phyloP scores from a whole-genome alignment of 2,797 vertebrate species.

The Ficedula albicollis region DNA sequence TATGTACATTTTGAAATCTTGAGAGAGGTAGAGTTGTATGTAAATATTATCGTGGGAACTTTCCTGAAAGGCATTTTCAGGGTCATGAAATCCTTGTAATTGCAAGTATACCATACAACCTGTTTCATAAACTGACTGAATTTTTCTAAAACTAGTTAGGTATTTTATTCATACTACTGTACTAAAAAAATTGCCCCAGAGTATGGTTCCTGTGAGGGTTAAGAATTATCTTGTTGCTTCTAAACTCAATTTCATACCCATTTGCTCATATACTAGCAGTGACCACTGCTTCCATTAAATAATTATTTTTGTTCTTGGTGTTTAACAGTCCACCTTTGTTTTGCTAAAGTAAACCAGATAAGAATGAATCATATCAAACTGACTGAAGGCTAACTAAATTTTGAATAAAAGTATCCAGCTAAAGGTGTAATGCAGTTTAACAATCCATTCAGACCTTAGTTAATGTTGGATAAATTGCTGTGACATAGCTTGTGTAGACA shows the following conservation, averaged over 20 bases:
- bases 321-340: not conserved
- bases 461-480: not conserved
- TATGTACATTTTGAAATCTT: not conserved
- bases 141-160: not conserved
- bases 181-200: not conserved
- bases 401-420: not conserved
- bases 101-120: not conserved
- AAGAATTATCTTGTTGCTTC: not conserved
- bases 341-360: conserved; percentile 14
- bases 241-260: not conserved
- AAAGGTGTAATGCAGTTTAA: not conserved
- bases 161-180: not conserved
- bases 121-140: not conserved
- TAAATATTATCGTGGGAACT: not conserved
- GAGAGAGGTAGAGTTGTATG: not conserved
- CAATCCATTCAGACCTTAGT: not conserved
- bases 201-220: not conserved
- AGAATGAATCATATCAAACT: not conserved
- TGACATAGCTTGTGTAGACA: not conserved
- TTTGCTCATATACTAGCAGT: not conserved
- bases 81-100: not conserved
- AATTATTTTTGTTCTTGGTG: not conserved
- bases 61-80: conserved; percentile 4
- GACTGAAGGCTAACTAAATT: not conserved
- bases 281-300: not conserved